Base-by-base conservation (phyloP, 2,888 invertebrate genomes). In the Minunthozetes semirufus region DNA sequence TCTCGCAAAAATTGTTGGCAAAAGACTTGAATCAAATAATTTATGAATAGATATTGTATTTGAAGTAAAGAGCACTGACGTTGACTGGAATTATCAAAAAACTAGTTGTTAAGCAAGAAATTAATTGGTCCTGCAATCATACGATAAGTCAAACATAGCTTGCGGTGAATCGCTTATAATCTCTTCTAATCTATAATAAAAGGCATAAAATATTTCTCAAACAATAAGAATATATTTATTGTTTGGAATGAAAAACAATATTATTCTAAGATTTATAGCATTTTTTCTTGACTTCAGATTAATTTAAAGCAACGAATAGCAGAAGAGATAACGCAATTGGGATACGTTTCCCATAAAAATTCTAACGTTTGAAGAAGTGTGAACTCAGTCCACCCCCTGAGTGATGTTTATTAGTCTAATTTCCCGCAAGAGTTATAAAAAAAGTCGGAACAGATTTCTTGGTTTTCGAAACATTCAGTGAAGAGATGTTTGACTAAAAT, bases 61-160 rank as follows among this genome's bases (percentile, higher is more conserved):
- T 11, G 8, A 11, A 46, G n/a, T 33, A 8, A 33, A n/a, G 19
- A 13, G 17, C 1, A 59, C 59, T 59, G 25, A 9, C 25, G 59
- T 59, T 59, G 25, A 59, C 25, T 59, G 9, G 27, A 59, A 59
- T 59, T 59, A 59, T 27, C 27, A 27, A 59, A 59, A 59, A 56
- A 59, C 25, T 25, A 17, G 27, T 59, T 59, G 48, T 25, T 27
- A 27, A 27, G 59, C 27, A 59, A 27, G 15, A 66, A 38, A 66
- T 66, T 66, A 66, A 66, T 66, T 66, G 66, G 4, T 66, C 33
- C 66, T 66, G 66, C 66, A 66, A 33, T 66, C 33, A 38, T 1
- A 19, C 11, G 66, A 66, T 66, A 66, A 66, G 66, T 38, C 66
- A 38, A 66, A 66, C 59, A 59, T 17, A 33, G 66, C 66, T 61